These are phyloP conservation scores for Callopanchax toddi DNA, from an alignment of 2,113 vertebrate species.

Conservation along the genomic window DNA sequence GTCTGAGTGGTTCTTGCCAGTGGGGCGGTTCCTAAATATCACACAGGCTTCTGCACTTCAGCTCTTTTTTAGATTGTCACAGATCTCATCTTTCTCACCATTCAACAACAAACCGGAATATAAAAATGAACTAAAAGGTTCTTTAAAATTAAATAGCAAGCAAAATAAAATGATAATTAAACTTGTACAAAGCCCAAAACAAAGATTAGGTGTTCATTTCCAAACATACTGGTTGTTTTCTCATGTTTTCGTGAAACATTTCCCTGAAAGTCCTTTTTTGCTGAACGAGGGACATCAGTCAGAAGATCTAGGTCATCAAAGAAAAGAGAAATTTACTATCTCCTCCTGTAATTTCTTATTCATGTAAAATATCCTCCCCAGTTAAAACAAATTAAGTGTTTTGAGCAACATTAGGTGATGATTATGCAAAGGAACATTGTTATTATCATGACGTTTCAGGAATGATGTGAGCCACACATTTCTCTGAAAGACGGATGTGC, in stretches of 20 bases:
- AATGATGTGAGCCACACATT: not conserved
- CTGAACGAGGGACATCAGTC: not conserved
- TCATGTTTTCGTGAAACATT: not conserved
- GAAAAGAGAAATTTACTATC: not conserved
- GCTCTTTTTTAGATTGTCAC: too few relatives aligned
- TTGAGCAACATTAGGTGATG: constrained; percentile 2
- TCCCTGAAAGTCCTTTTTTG: not conserved
- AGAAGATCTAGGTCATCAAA: not conserved
- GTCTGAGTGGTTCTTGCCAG: too few relatives aligned
- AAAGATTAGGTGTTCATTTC: too few relatives aligned
- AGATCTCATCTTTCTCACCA: too few relatives aligned
- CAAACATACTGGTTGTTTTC: not conserved
- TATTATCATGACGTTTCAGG: constrained; percentile 2
- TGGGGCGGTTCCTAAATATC: too few relatives aligned
- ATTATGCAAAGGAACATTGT: constrained; percentile 45
- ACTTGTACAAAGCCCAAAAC: too few relatives aligned
- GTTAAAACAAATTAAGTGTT: constrained; percentile 35
- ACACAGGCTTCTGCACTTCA: too few relatives aligned
- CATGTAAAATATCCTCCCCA: not conserved
- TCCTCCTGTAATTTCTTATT: not conserved
- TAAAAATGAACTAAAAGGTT: too few relatives aligned
- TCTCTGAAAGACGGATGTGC: constrained; percentile 31
- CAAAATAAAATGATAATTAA: too few relatives aligned
- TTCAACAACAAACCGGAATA: too few relatives aligned
- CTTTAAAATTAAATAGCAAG: too few relatives aligned